These are phyloP conservation scores for Rhopalosiphum padi DNA, from an alignment of 1,140 invertebrate genomes.

Conservation along the genomic window DNA sequence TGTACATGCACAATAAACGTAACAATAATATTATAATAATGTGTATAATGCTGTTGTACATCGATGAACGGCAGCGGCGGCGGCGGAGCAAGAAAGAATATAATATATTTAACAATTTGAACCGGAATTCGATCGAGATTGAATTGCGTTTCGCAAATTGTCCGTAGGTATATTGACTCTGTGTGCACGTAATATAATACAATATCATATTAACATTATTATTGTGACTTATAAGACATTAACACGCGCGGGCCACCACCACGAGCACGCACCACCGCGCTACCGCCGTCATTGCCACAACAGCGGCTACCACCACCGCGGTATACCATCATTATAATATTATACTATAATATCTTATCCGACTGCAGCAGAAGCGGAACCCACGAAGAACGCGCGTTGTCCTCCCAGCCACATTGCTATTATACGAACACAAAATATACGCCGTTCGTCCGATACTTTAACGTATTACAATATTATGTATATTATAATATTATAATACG, in stretches of 20 bases:
- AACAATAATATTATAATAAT: background rate
- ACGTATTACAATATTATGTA: background rate
- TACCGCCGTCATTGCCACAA: too few species aligned
- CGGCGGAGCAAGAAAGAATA: background rate
- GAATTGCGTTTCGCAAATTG: slow-evolving; percentile 10
- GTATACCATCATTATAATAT: too few species aligned
- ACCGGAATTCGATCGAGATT: slow-evolving; percentile 28
- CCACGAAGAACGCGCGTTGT: background rate
- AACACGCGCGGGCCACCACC: background rate
- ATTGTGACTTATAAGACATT: background rate
- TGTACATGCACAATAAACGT: background rate
- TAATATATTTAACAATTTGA: background rate
- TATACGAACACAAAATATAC: background rate
- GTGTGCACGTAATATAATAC: background rate
- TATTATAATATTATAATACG: background rate
- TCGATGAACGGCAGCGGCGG: background rate
- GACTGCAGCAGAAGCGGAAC: background rate
- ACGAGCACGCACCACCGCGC: too few species aligned
- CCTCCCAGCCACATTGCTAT: background rate
- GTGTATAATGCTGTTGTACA: background rate
- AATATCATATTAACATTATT: background rate
- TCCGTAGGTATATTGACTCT: background rate
- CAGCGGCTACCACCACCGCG: too few species aligned
- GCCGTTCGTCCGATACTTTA: background rate
- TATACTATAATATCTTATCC: background rate